phyloP scores from a whole-genome alignment of 2,888 invertebrate species.

The Limnephilus marmoratus region DNA sequence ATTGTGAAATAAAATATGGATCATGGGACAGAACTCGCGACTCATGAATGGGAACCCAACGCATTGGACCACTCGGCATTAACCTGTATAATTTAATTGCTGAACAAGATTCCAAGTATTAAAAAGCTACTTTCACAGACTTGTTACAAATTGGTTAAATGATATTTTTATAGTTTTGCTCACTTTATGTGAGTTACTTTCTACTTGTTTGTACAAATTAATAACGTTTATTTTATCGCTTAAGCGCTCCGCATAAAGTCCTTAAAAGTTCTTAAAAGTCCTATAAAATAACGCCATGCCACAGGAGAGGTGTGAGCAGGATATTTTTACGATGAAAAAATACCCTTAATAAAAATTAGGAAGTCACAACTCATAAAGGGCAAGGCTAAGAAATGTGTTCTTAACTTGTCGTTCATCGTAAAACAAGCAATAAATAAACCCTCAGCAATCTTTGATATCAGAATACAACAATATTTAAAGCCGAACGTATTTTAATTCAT shows the following conservation, averaged over 20 bases:
- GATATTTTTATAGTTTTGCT: neutral
- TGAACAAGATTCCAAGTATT: no score
- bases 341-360: slow-evolving; percentile 31
- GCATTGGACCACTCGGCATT: no score
- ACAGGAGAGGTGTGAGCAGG: neutral
- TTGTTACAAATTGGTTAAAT: no score
- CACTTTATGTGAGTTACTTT: neutral
- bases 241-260: slow-evolving; percentile 6
- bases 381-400: neutral
- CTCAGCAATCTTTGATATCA: slow-evolving; percentile 25
- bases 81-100: no score
- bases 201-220: neutral
- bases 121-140: no score
- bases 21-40: no score
- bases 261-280: neutral
- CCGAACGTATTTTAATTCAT: slow-evolving; percentile 10
- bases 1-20: no score
- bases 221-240: neutral
- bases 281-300: neutral
- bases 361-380: neutral
- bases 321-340: slow-evolving; percentile 30
- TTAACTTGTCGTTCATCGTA: slow-evolving; percentile 32
- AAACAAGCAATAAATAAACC: slow-evolving; percentile 46
- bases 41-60: no score
- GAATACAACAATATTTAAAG: slow-evolving; percentile 9